Evolutionary conservation across 2,797 vertebrate genomes (phyloP).

Genomic region (Lutjanus campechanus): DNA sequence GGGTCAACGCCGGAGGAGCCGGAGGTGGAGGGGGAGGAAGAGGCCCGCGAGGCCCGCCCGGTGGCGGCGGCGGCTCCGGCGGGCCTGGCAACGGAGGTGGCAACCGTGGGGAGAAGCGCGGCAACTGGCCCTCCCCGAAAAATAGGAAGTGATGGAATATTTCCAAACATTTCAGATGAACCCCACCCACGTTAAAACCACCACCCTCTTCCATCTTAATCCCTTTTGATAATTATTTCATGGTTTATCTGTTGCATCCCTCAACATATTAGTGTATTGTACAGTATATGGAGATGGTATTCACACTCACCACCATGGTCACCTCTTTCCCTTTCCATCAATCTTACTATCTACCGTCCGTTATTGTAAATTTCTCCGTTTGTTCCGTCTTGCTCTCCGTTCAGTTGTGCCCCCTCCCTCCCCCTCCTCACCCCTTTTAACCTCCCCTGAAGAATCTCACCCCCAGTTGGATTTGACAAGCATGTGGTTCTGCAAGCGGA

Average conservation of each 20-base stretch:
- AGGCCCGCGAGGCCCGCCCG: conserved; percentile 82
- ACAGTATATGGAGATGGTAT: conserved; percentile 81
- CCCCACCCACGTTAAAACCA: conserved; percentile 47
- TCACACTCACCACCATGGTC: conserved; percentile 62
- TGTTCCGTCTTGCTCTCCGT: conserved; percentile 64
- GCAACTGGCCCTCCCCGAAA: conserved; percentile 93
- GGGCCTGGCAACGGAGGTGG: conserved; percentile 82
- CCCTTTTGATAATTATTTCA: conserved; percentile 66
- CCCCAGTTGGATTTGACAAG: conserved; percentile 71
- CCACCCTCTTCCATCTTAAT: conserved; percentile 52
- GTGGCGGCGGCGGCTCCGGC: conserved; percentile 80
- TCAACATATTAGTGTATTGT: conserved; percentile 82
- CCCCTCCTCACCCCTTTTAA: background rate
- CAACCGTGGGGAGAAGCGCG: conserved; percentile 86
- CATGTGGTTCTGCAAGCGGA: conserved; percentile 72
- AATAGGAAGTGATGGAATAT: conserved; percentile 89
- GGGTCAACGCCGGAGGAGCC: conserved; percentile 85
- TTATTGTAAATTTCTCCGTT: conserved; percentile 77
- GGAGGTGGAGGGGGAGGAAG: conserved; percentile 75
- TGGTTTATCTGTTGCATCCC: conserved; percentile 72
- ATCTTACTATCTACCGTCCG: conserved; percentile 77
- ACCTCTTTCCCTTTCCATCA: conserved; percentile 58
- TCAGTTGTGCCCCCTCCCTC: conserved; percentile 44
- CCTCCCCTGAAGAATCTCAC: conserved; percentile 48
- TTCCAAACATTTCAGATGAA: conserved; percentile 71